Evolutionary conservation across 2,888 invertebrate species (phyloP).

Genomic region (Byasa hedistus): DNA sequence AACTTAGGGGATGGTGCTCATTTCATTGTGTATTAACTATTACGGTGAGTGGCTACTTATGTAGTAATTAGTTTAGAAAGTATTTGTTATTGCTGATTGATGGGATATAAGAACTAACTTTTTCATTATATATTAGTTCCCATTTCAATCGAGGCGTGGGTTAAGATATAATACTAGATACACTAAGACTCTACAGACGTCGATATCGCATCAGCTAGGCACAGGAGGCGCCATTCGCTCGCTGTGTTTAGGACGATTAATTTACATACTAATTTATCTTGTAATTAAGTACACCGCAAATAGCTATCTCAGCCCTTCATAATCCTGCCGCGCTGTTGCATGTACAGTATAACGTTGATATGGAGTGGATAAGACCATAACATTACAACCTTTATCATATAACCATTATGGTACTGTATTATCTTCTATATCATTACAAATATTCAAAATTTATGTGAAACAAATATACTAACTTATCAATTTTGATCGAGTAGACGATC

Average conservation of each 20-base stretch:
- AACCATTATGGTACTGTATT: background rate
- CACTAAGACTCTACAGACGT: too few relatives aligned
- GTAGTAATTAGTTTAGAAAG: background rate
- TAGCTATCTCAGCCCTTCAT: slow-evolving; percentile 80
- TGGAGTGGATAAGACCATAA: slow-evolving; percentile 44
- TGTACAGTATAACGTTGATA: slow-evolving; percentile 38
- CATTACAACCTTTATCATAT: background rate
- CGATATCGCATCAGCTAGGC: background rate
- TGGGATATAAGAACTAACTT: too few relatives aligned
- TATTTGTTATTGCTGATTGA: too few relatives aligned
- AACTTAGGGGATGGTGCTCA: slow-evolving; percentile 42
- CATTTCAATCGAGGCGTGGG: too few relatives aligned
- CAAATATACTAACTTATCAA: too few relatives aligned
- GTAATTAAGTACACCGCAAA: slow-evolving; percentile 78
- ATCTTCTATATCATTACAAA: background rate
- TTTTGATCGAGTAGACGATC: too few relatives aligned
- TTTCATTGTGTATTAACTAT: slow-evolving; percentile 4
- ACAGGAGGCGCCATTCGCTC: slow-evolving; percentile 21
- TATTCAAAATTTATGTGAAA: too few relatives aligned
- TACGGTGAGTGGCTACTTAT: background rate
- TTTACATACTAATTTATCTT: slow-evolving; percentile 79
- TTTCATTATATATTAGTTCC: too few relatives aligned
- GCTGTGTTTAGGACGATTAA: slow-evolving; percentile 55
- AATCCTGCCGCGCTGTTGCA: slow-evolving; percentile 75
- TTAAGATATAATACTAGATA: too few relatives aligned